Evolutionary conservation across 2,797 vertebrate species (phyloP).

Genomic region (Thaleichthys pacificus): DNA sequence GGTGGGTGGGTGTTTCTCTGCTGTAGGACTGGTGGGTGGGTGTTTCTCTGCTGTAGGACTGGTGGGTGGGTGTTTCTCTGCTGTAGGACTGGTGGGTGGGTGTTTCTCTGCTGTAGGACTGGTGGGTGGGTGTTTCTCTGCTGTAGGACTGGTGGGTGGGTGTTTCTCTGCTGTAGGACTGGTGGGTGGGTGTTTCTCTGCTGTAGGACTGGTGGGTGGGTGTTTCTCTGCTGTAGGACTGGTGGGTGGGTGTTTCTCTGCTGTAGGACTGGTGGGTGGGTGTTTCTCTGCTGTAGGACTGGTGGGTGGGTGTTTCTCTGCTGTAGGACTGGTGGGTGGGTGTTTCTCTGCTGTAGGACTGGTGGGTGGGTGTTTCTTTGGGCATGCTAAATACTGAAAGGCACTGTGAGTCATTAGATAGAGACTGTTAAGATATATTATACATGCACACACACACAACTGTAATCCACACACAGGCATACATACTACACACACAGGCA

Average conservation of each 20-base stretch:
- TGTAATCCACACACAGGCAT: conserved; percentile 38
- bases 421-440: conserved; percentile 26
- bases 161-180: too few species aligned
- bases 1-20: not conserved
- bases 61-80: not conserved
- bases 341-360: too few species aligned
- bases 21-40: too few species aligned
- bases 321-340: not conserved
- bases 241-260: not conserved
- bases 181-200: not conserved
- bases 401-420: conserved; percentile 59
- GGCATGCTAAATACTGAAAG: conserved; percentile 52
- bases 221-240: too few species aligned
- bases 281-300: too few species aligned
- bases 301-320: not conserved
- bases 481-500: conserved; percentile 14
- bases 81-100: too few species aligned
- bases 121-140: not conserved
- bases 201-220: not conserved
- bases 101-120: too few species aligned
- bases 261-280: not conserved
- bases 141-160: not conserved
- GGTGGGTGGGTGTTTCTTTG: not conserved
- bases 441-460: conserved; percentile 10
- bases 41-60: too few species aligned